Conservation (phyloP, 1,140 invertebrate species). For the Portunus trituberculatus region DNA sequence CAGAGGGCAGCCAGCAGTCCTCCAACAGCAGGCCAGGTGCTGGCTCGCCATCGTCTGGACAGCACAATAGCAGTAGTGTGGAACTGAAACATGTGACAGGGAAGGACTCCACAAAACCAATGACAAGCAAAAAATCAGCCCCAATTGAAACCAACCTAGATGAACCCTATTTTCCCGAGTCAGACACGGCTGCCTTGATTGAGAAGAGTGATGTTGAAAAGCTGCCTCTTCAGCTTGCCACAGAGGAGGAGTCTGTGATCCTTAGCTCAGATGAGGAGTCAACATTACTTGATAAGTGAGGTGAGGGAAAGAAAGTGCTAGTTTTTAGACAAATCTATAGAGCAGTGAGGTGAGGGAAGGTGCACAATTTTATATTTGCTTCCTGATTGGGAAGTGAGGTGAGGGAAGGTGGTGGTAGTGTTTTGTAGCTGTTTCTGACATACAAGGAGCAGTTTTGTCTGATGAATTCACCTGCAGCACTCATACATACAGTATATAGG, state of each 20-base stretch:
- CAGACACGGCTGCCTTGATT: slow-evolving; percentile 31
- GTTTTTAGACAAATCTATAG: neutral
- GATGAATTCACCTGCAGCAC: neutral
- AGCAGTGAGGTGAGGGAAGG: neutral
- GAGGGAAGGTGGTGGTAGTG: too few species aligned
- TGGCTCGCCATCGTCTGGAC: neutral
- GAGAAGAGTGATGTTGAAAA: neutral
- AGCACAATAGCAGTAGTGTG: neutral
- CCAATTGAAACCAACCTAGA: slow-evolving; percentile 59
- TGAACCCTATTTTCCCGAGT: slow-evolving; percentile 29
- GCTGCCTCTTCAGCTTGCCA: neutral
- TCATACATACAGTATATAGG: neutral
- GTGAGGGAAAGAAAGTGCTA: neutral
- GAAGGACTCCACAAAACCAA: neutral
- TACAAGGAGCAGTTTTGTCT: neutral
- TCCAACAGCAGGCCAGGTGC: slow-evolving; percentile 1
- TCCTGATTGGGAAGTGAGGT: too few species aligned
- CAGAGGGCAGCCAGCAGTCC: slow-evolving; percentile 28
- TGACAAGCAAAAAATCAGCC: neutral
- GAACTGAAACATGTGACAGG: neutral
- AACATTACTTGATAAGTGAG: slow-evolving; percentile 39
- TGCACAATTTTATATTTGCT: too few species aligned
- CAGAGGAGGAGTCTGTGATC: neutral
- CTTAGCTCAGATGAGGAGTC: slow-evolving; percentile 51
- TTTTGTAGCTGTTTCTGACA: too few species aligned